Evolutionary conservation across 2,797 vertebrate genomes (phyloP).

Genomic region (Chaetodon trifasciatus): DNA sequence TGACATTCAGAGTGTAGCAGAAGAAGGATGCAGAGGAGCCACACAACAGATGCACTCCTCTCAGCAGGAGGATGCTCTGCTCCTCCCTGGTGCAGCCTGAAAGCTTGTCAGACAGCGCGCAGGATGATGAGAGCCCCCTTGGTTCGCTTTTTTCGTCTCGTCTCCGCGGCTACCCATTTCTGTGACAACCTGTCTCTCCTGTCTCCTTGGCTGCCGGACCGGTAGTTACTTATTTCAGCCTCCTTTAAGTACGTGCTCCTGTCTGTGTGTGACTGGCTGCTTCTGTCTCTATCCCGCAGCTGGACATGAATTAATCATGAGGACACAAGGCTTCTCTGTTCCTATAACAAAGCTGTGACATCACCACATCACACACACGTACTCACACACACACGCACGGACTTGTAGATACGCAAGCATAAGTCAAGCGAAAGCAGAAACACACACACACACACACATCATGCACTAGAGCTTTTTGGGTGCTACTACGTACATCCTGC

Average conservation of each 20-base stretch:
- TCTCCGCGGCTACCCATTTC: slow-evolving; percentile 60
- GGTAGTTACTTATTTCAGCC: slow-evolving; percentile 75
- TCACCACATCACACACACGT: slow-evolving; percentile 78
- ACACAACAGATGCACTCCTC: slow-evolving; percentile 79
- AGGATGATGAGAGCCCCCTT: slow-evolving; percentile 52
- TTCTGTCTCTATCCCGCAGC: slow-evolving; percentile 88
- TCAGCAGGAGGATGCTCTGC: slow-evolving; percentile 77
- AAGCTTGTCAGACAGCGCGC: slow-evolving; percentile 65
- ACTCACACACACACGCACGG: slow-evolving; percentile 25
- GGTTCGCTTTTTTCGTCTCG: slow-evolving; percentile 31
- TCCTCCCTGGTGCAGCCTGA: slow-evolving; percentile 67
- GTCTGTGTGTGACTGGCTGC: slow-evolving; percentile 84
- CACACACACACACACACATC: slow-evolving; percentile 44
- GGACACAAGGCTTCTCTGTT: slow-evolving; percentile 88
- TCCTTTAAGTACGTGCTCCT: slow-evolving; percentile 79
- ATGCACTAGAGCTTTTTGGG: slow-evolving; percentile 57
- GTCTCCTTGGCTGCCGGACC: slow-evolving; percentile 76
- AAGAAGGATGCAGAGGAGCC: slow-evolving; percentile 79
- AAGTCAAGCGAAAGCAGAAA: slow-evolving; percentile 49
- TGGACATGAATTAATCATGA: slow-evolving; percentile 90
- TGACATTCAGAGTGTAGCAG: slow-evolving; percentile 84
- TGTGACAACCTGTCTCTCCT: slow-evolving; percentile 74
- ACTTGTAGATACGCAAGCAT: slow-evolving; percentile 55
- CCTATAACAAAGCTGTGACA: slow-evolving; percentile 88
- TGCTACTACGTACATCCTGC: slow-evolving; percentile 26